Evolutionary conservation across 2,888 invertebrate genomes (phyloP).

Genomic region (Emesis castigata): DNA sequence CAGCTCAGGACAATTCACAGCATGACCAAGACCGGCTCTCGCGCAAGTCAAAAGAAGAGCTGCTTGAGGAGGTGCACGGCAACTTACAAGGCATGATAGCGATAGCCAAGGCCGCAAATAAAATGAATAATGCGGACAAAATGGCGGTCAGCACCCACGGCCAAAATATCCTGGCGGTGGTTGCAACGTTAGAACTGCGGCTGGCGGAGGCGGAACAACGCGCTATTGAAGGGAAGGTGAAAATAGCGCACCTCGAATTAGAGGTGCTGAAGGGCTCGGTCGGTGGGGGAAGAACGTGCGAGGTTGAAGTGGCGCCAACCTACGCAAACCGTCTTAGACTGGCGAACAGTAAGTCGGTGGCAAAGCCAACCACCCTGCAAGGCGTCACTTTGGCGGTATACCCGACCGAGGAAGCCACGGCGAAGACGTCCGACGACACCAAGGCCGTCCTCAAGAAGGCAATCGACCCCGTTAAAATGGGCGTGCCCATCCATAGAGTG

Average conservation of each 20-base stretch:
- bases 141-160: neutral
- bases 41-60: neutral
- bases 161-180: neutral
- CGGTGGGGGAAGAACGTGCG: neutral
- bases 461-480: neutral
- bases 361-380: too few species aligned
- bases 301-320: neutral
- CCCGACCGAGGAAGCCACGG: too few species aligned
- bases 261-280: neutral
- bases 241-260: too few species aligned
- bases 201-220: neutral
- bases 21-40: too few species aligned
- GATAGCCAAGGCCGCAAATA: neutral
- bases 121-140: too few species aligned
- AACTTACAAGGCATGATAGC: neutral
- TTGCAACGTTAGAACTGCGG: neutral
- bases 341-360: neutral
- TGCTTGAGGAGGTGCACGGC: neutral
- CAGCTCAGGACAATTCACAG: too few species aligned
- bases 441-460: too few species aligned
- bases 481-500: neutral
- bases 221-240: neutral
- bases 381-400: too few species aligned
- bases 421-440: too few species aligned
- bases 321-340: neutral